These are phyloP conservation scores for Mythimna lalbum DNA, from an alignment of 2,888 invertebrate genomes.

Conservation along the genomic window DNA sequence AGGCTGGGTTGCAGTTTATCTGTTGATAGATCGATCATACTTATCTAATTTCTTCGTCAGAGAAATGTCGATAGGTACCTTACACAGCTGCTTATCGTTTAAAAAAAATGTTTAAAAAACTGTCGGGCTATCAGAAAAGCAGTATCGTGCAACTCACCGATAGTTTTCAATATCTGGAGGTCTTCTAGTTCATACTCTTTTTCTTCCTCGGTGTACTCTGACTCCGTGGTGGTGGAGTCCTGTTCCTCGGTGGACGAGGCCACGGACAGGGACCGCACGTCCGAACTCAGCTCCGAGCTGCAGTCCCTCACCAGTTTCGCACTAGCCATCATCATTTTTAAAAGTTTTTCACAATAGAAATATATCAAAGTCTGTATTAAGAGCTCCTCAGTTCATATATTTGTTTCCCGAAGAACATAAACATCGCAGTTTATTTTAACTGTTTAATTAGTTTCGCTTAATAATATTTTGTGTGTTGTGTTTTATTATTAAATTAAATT, in stretches of 20 bases:
- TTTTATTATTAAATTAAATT: constrained; percentile 25
- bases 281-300: constrained; percentile 88
- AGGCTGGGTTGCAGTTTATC: not conserved
- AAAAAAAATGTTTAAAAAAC: not conserved
- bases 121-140: not conserved
- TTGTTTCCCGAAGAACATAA: constrained; percentile 55
- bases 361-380: constrained; percentile 29
- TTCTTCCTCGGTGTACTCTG: constrained; percentile 90
- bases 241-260: constrained; percentile 90
- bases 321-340: constrained; percentile 90
- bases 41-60: constrained; percentile 3
- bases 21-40: constrained; percentile 23
- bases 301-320: constrained; percentile 89
- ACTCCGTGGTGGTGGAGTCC: constrained; percentile 89
- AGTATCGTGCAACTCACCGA: constrained; percentile 92
- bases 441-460: constrained; percentile 18
- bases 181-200: constrained; percentile 94
- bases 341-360: constrained; percentile 55
- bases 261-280: constrained; percentile 87
- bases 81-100: not conserved
- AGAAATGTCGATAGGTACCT: not conserved
- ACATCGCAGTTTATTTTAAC: constrained; percentile 48
- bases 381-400: constrained; percentile 64
- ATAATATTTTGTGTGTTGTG: constrained; percentile 4
- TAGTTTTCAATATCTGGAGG: constrained; percentile 96